Base-by-base conservation (phyloP, 2,113 vertebrate species). In the Larimichthys crocea region DNA sequence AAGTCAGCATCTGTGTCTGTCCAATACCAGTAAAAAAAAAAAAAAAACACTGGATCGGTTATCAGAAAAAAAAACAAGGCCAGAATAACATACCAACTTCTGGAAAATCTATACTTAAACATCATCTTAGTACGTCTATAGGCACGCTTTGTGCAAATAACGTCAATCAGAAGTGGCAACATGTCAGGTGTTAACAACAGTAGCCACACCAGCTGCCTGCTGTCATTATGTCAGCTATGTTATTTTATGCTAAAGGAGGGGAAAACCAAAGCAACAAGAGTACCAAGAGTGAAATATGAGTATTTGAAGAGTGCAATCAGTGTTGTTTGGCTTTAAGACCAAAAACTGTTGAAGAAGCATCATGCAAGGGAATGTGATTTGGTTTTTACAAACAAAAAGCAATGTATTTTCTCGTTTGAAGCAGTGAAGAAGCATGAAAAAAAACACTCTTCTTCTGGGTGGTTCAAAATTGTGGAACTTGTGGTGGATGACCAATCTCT, bases 1-100 rank as follows among this genome's bases (percentile, higher is more conserved):
- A 16, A 79, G 56, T 69, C 63, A 77, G 52, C 66, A 67, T 80
- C 60, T 72, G 70, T 35, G 68, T 80, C 35, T 64, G 44, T 82
- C 53, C 76, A 67, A 26, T 16, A 46, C 20, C 9, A 42, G 10
- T 5, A 56, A 49, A 46, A 14, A 46, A 44, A 44, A 31, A 56
- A 55, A 46, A 14, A 46, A 6, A 55, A 65, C 17, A 63, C 16
- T 7, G 19, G 9, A 46, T 42, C 29, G 44, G 31, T 29, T 24
- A 46, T 63, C 22, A 53, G 3, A 59, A 71, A 26, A 26, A 26
- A 44, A 65, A 52, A 12, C 26, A 16, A 44, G 3, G 10, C 22
- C 1, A 61, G 71, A 77, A 60, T 12, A 31, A 65, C 7, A 70
- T 4, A 52, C 11, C 78, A 48, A 46, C 16, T 56, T 78, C 26